Evolutionary conservation across 2,888 invertebrate species (phyloP).

Genomic region (Endomychus coccineus): DNA sequence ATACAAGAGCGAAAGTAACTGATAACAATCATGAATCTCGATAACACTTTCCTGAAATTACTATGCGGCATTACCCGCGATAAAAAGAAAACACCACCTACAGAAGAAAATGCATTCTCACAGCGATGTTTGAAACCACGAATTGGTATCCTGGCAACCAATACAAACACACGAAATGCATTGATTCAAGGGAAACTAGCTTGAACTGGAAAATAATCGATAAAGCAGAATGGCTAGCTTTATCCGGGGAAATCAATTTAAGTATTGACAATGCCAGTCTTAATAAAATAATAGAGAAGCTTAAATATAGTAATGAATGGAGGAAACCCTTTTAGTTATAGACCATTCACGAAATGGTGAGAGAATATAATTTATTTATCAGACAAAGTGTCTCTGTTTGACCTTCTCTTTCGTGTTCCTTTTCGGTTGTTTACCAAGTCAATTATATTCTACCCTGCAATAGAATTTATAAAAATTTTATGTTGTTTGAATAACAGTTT

Average conservation of each 20-base stretch:
- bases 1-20: too few relatives aligned
- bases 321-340: too few relatives aligned
- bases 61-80: slow-evolving; percentile 32
- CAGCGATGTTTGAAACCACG: slow-evolving; percentile 32
- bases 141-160: slow-evolving; percentile 35
- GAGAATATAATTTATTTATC: too few relatives aligned
- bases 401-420: too few relatives aligned
- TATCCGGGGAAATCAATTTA: slow-evolving; percentile 35
- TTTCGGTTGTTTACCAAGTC: too few relatives aligned
- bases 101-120: slow-evolving; percentile 36
- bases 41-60: slow-evolving; percentile 30
- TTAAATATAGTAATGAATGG: too few relatives aligned
- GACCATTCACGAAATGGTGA: too few relatives aligned
- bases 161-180: slow-evolving; percentile 40
- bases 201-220: slow-evolving; percentile 38
- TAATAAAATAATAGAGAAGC: too few relatives aligned
- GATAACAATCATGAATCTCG: slow-evolving; percentile 24
- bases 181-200: slow-evolving; percentile 40
- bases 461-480: too few relatives aligned
- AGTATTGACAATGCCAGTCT: slow-evolving; percentile 23
- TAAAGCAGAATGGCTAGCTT: slow-evolving; percentile 35
- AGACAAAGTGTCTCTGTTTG: too few relatives aligned
- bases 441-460: too few relatives aligned
- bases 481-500: too few relatives aligned
- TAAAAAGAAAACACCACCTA: slow-evolving; percentile 35